Base-by-base conservation (phyloP, 2,888 invertebrate species). In the Meghimatium bilineatum region DNA sequence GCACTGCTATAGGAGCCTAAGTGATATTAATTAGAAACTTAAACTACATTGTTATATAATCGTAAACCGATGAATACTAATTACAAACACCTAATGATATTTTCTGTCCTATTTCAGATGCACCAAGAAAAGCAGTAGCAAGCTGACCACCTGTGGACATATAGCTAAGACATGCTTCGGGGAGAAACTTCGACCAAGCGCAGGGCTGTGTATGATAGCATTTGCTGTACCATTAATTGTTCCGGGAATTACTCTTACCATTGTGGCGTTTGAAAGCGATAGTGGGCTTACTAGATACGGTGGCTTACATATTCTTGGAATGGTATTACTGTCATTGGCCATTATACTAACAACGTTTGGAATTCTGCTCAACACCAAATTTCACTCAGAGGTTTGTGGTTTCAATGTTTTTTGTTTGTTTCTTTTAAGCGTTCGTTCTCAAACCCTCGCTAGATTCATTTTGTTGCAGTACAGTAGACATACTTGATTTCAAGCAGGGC, bases 181-280 rank as follows among this genome's bases (percentile, higher is more conserved):
- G 29, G 85, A 87, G 34, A 83, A 87, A 34, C 75, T 87, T 34
- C 85, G 86, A 60, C 78, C 86, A 3, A 80, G 86, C 75, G 56
- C 87, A 72, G 88, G 88, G 14, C 87, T 89, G 20, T 89, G 90
- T 81, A 84, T 90, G 86, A 85, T 89, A n/a, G 87, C 85, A 23
- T 89, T 90, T 79, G 87, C 88, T 17, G 81, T 90, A 20, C 90
- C 90, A 1, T 81, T 90, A 49, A 85, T 88, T 34, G 78, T 90
- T 8, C 90, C 90, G 3, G 90, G 90, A 1, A 56, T 89, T 60
- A 89, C 89, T 23, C 84, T 90, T 8, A 89, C 90, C 17, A 77
- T 88, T 23, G 90, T 90, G 44, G 88, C 86, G 23, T 87, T 89
- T 67, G 85, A 85, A 36, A 87, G 87, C 69, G 85, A 87, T 44